Percentiles rank a stretch among this genome's conserved stretches.
phyloP scores from a whole-genome alignment of 2,113 vertebrate species.

The Platycercus adscitus region DNA sequence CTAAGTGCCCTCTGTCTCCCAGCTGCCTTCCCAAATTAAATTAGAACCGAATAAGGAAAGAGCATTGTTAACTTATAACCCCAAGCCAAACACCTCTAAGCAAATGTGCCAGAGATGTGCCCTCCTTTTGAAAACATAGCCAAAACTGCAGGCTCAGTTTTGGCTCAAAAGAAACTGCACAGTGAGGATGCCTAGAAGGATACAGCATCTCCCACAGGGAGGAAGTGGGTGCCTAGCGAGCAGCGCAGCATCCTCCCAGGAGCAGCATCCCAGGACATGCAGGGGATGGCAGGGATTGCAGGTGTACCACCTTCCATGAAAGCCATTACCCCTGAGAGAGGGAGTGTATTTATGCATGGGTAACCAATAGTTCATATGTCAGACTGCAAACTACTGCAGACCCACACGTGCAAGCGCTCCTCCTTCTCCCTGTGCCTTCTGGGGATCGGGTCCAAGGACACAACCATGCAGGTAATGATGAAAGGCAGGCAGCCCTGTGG shows the following conservation, averaged over 20 bases:
- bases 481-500: neutral
- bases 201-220: rapidly evolving
- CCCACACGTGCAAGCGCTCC: neutral
- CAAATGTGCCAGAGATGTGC: neutral
- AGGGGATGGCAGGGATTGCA: neutral
- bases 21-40: conserved; percentile 47
- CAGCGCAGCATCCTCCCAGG: neutral
- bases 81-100: neutral
- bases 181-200: neutral
- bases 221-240: neutral
- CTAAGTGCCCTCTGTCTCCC: conserved; percentile 17
- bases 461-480: rapidly evolving
- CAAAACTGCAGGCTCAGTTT: too few species aligned
- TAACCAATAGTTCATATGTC: neutral
- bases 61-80: conserved; percentile 18
- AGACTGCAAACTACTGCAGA: neutral
- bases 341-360: neutral
- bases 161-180: neutral
- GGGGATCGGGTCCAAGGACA: neutral
- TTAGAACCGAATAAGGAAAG: conserved; percentile 11
- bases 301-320: neutral
- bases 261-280: neutral
- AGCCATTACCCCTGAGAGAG: neutral
- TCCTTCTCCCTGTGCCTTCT: neutral
- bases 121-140: neutral